phyloP scores from a whole-genome alignment of 37 sponge, comb jelly and placozoan species.

The Spongilla lacustris region DNA sequence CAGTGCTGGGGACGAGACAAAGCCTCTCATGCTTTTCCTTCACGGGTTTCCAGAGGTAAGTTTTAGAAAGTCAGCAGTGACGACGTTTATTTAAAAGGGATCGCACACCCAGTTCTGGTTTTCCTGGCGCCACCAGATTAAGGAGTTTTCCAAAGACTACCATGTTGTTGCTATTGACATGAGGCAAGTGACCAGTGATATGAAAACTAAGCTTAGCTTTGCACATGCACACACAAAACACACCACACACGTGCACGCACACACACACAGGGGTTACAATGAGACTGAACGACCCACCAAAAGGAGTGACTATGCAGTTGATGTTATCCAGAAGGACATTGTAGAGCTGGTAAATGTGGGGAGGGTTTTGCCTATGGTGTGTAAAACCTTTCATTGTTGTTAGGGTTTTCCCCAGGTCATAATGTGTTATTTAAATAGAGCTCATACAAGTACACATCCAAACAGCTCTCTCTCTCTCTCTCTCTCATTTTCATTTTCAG shows the following conservation, averaged over 20 bases:
- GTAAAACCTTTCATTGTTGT: too few species aligned
- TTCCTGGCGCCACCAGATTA: conserved; percentile 78
- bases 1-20: conserved; percentile 45
- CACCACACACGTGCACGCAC: not conserved
- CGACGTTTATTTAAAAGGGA: not conserved
- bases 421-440: too few species aligned
- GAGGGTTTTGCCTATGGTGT: too few species aligned
- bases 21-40: conserved; percentile 79
- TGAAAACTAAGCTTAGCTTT: not conserved
- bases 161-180: conserved; percentile 72
- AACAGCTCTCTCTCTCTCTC: conserved; percentile 17
- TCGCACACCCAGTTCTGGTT: conserved; percentile 62
- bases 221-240: not conserved
- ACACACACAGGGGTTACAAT: conserved; percentile 70
- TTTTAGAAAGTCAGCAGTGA: not conserved
- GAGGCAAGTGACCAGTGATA: conserved; percentile 10
- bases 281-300: conserved; percentile 76
- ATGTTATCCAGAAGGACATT: conserved; percentile 60
- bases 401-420: too few species aligned
- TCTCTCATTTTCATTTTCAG: not conserved
- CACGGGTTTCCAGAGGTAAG: conserved; percentile 83
- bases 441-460: too few species aligned
- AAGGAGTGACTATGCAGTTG: conserved; percentile 57
- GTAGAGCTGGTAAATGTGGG: conserved; percentile 28
- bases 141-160: conserved; percentile 65